A percentile compares a stretch with the other conserved stretches of the same genome.
Evolutionary conservation across 2,888 invertebrate genomes (phyloP).

Genomic region (Aphidoletes aphidimyza): DNA sequence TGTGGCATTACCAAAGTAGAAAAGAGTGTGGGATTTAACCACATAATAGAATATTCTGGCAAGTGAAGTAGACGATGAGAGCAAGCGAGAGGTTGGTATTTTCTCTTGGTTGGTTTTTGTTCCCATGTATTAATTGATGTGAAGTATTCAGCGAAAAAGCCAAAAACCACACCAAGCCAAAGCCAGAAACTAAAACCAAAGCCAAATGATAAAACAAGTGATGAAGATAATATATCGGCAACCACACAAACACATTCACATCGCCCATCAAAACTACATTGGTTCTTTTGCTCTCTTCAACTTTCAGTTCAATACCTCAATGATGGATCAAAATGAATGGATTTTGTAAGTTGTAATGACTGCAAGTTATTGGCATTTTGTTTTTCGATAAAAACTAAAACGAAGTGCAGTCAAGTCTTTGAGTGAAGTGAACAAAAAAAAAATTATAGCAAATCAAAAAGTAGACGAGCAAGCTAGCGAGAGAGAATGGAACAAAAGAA

Average conservation of each 20-base stretch:
- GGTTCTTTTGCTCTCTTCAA: conserved; percentile 11
- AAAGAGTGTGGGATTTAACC: not conserved
- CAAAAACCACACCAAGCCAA: not conserved
- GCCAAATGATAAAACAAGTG: conserved; percentile 41
- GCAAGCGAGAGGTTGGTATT: not conserved
- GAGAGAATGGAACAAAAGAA: no score
- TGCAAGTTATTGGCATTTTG: conserved; percentile 46
- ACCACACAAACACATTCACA: conserved; percentile 13
- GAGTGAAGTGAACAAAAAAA: not conserved
- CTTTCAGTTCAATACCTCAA: no score
- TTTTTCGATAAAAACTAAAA: conserved; percentile 36
- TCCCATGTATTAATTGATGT: no score
- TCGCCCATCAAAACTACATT: not conserved
- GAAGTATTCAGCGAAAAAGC: no score
- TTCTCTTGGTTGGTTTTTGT: not conserved
- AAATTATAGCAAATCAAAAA: not conserved
- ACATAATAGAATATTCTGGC: conserved; percentile 46
- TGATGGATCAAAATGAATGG: conserved; percentile 4
- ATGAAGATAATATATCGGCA: conserved; percentile 49
- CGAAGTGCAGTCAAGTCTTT: not conserved
- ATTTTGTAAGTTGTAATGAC: conserved; percentile 33
- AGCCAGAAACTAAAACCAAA: not conserved
- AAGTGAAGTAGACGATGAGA: not conserved
- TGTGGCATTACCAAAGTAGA: no score
- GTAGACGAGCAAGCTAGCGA: not conserved